These are phyloP conservation scores for Patella caerulea DNA, from an alignment of 2,888 invertebrate species.

Conservation along the genomic window DNA sequence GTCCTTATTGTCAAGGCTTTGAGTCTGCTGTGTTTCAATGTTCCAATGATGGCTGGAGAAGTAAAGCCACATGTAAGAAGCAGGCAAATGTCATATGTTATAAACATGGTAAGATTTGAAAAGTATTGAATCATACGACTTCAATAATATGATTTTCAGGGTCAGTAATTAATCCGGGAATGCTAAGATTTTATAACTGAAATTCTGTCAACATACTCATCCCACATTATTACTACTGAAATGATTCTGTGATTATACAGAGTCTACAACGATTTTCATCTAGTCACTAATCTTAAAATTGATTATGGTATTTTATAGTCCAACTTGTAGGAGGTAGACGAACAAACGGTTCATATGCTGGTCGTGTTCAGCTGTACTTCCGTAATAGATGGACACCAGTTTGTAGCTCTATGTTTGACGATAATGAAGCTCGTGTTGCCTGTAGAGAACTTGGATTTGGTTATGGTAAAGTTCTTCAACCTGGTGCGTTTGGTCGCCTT, in stretches of 20 bases:
- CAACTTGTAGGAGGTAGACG: too few species aligned
- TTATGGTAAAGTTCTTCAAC: slow-evolving; percentile 46
- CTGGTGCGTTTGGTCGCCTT: slow-evolving; percentile 47
- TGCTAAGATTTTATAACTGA: too few species aligned
- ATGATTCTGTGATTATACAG: too few species aligned
- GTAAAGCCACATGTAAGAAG: neutral
- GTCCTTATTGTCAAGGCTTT: slow-evolving; percentile 11
- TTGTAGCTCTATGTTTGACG: slow-evolving; percentile 47
- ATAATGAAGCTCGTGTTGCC: slow-evolving; percentile 43
- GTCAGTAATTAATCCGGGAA: too few species aligned
- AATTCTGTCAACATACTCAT: too few species aligned
- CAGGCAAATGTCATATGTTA: neutral
- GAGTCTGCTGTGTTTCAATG: slow-evolving; percentile 18
- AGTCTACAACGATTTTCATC: too few species aligned
- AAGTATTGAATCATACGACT: too few species aligned
- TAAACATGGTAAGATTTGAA: neutral
- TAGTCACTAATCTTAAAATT: too few species aligned
- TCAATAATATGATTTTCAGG: too few species aligned
- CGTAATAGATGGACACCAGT: slow-evolving; percentile 50
- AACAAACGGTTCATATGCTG: neutral
- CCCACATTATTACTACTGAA: too few species aligned
- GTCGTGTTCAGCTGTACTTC: slow-evolving; percentile 49
- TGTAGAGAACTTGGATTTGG: slow-evolving; percentile 50
- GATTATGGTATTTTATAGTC: too few species aligned
- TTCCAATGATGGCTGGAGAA: slow-evolving; percentile 15